Percentiles rank a stretch among this genome's conserved stretches.
Evolutionary conservation across 1,140 invertebrate species (phyloP).

Genomic region (Euura saliciscinereae): DNA sequence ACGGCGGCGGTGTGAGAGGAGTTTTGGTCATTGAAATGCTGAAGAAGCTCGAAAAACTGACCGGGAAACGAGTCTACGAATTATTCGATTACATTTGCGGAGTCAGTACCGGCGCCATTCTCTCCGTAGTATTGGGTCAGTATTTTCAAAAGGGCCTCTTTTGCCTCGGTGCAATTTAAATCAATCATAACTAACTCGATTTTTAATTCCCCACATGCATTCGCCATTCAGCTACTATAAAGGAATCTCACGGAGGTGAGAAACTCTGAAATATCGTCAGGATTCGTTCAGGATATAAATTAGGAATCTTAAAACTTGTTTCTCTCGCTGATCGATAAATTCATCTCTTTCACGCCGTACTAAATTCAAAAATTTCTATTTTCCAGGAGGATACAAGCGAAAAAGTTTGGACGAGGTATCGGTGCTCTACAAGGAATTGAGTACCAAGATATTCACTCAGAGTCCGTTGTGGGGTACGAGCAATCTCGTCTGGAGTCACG

Average conservation of each 20-base stretch:
- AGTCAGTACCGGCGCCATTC: constrained; percentile 87
- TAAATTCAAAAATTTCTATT: constrained; percentile 12
- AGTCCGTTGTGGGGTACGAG: constrained; percentile 76
- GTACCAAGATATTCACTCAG: constrained; percentile 75
- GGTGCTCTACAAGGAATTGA: constrained; percentile 72
- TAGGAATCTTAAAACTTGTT: no score
- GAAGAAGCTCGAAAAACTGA: constrained; percentile 75
- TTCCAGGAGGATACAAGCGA: constrained; percentile 63
- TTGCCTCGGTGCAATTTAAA: not conserved
- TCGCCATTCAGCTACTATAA: constrained; percentile 36
- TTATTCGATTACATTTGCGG: constrained; percentile 92
- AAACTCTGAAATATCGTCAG: no score
- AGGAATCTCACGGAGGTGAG: constrained; percentile 37
- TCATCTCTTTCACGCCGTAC: no score
- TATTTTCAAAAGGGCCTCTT: constrained; percentile 11
- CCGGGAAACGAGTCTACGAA: constrained; percentile 69
- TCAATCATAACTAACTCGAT: no score
- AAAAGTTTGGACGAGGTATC: constrained; percentile 69
- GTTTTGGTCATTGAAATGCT: constrained; percentile 83
- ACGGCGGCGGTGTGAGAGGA: constrained; percentile 89
- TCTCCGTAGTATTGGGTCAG: constrained; percentile 71
- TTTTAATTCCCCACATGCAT: not conserved
- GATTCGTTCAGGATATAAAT: no score
- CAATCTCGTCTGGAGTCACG: constrained; percentile 83
- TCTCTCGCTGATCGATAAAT: no score